phyloP scores from a whole-genome alignment of 1,140 invertebrate genomes.

The Euschistus heros region DNA sequence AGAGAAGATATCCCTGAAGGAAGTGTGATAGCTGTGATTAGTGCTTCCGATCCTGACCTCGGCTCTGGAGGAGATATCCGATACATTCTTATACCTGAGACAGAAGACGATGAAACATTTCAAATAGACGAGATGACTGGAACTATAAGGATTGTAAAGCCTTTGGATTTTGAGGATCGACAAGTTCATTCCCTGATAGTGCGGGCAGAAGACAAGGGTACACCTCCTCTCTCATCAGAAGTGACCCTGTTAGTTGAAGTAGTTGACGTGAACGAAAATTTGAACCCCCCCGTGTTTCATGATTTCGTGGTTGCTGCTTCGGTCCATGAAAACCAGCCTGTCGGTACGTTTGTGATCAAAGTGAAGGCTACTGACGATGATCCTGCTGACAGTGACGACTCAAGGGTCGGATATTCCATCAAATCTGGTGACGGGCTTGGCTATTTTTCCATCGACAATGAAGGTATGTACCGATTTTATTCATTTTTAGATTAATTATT shows the following conservation, averaged over 20 bases:
- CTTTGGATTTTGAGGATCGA: constrained; percentile 75
- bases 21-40: constrained; percentile 70
- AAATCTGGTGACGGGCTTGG: constrained; percentile 81
- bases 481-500: no score
- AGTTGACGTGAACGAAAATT: constrained; percentile 87
- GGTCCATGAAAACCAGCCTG: constrained; percentile 63
- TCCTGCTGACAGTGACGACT: constrained; percentile 55
- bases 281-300: constrained; percentile 69
- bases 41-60: constrained; percentile 78
- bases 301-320: constrained; percentile 63
- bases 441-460: constrained; percentile 78
- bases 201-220: constrained; percentile 67
- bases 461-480: constrained; percentile 51
- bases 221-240: constrained; percentile 58
- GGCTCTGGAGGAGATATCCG: constrained; percentile 64
- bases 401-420: constrained; percentile 74
- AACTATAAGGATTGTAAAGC: constrained; percentile 61
- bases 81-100: constrained; percentile 60
- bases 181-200: constrained; percentile 81
- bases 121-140: constrained; percentile 72
- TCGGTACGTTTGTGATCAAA: constrained; percentile 60
- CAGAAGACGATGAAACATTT: constrained; percentile 41
- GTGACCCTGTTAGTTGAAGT: constrained; percentile 74
- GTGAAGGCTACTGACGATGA: constrained; percentile 71
- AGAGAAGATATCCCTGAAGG: constrained; percentile 84